Evolutionary conservation across 2,888 invertebrate species (phyloP).

Genomic region (Heteromurus nitidus): DNA sequence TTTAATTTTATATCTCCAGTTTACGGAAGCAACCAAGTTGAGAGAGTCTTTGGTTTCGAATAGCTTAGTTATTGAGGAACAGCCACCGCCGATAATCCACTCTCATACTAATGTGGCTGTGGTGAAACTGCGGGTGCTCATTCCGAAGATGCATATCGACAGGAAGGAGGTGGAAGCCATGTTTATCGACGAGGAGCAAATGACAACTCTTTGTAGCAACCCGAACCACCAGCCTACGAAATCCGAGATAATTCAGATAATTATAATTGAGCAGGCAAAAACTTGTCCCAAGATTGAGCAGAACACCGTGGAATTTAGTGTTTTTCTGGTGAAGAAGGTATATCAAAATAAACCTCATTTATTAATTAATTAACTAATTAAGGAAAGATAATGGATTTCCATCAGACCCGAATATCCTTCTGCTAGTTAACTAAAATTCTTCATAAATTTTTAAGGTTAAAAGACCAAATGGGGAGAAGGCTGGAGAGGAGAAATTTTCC

Average conservation of each 20-base stretch:
- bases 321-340: slow-evolving; percentile 33
- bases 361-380: too few relatives aligned
- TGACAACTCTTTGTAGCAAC: background rate
- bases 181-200: slow-evolving; percentile 26
- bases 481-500: slow-evolving; percentile 48
- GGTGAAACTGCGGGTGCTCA: background rate
- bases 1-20: background rate
- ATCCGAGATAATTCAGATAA: background rate
- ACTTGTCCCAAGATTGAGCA: background rate
- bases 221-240: slow-evolving; percentile 17
- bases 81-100: slow-evolving; percentile 46
- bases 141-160: slow-evolving; percentile 7
- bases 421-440: too few relatives aligned
- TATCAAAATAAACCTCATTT: background rate
- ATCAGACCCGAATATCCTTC: too few relatives aligned
- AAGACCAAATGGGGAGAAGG: too few relatives aligned
- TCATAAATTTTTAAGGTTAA: too few relatives aligned
- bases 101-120: slow-evolving; percentile 17
- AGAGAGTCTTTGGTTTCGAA: background rate
- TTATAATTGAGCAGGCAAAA: slow-evolving; percentile 27
- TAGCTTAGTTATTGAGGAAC: slow-evolving; percentile 23
- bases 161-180: background rate
- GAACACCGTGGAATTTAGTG: slow-evolving; percentile 34
- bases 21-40: background rate
- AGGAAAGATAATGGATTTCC: too few relatives aligned